phyloP scores from a whole-genome alignment of 1,140 invertebrate genomes.

The Nasonia vitripennis region DNA sequence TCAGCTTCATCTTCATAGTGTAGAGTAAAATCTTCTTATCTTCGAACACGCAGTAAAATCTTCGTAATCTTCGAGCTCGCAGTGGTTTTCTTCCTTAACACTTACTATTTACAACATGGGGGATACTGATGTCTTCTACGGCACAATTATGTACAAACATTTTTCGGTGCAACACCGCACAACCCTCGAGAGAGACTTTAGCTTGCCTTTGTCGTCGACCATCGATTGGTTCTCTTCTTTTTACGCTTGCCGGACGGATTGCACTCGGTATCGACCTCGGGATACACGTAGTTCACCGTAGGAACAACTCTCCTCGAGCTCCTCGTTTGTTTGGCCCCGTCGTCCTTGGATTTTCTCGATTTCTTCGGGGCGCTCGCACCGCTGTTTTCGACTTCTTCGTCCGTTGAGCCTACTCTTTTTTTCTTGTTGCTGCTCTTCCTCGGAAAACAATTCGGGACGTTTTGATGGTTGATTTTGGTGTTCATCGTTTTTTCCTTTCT shows the following conservation, averaged over 20 bases:
- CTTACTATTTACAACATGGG: conserved; percentile 24
- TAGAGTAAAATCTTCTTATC: conserved; percentile 5
- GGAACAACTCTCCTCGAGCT: conserved; percentile 68
- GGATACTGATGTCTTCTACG: not conserved
- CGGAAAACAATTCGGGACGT: conserved; percentile 41
- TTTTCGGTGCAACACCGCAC: not conserved
- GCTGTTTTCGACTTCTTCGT: conserved; percentile 21
- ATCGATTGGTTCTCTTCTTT: conserved; percentile 69
- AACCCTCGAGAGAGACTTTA: conserved; percentile 21
- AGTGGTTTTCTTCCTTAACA: conserved; percentile 19
- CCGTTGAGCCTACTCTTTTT: not conserved
- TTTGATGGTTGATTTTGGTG: conserved; percentile 34
- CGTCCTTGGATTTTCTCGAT: not conserved
- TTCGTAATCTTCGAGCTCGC: conserved; percentile 8
- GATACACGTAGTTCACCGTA: conserved; percentile 69
- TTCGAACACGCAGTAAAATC: not conserved
- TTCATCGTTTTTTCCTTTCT: conserved; percentile 27
- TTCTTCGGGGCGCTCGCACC: conserved; percentile 17
- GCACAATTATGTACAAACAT: conserved; percentile 19
- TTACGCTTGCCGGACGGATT: conserved; percentile 65
- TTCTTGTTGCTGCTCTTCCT: conserved; percentile 23
- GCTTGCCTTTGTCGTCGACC: conserved; percentile 57
- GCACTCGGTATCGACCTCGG: conserved; percentile 67
- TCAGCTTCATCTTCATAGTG: not conserved
- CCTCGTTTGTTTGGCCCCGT: conserved; percentile 55